Evolutionary conservation across 2,113 vertebrate genomes (phyloP).

Genomic region (Anolis sagrei): DNA sequence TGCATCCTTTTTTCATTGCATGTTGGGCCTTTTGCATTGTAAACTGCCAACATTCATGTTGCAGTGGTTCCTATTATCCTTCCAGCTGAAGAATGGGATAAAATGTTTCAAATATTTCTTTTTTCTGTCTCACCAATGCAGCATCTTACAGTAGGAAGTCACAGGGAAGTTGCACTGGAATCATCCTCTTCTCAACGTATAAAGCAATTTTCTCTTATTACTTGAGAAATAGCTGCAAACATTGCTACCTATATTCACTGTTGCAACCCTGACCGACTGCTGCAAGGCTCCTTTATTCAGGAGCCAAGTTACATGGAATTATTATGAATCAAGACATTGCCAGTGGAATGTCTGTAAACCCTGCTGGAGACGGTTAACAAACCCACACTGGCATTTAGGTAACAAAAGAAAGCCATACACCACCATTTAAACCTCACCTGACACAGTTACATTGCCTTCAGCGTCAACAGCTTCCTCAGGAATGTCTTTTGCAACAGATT

Average conservation of each 20-base stretch:
- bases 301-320: constrained; percentile 12
- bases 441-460: constrained; percentile 41
- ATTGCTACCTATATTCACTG: background rate
- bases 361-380: constrained; percentile 39
- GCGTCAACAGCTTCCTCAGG: constrained; percentile 28
- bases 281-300: background rate
- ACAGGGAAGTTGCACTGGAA: background rate
- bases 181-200: background rate
- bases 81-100: background rate
- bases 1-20: background rate
- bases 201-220: background rate
- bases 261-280: background rate
- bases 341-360: constrained; percentile 9
- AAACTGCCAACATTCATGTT: background rate
- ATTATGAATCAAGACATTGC: background rate
- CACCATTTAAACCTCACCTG: constrained; percentile 61
- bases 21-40: background rate
- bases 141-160: background rate
- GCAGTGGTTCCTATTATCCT: background rate
- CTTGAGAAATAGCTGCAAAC: background rate
- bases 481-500: constrained; percentile 55
- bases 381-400: constrained; percentile 14
- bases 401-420: constrained; percentile 49
- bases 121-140: background rate
- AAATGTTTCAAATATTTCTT: background rate